These are phyloP conservation scores for Cotesia typhae DNA, from an alignment of 1,140 invertebrate species.

Conservation along the genomic window DNA sequence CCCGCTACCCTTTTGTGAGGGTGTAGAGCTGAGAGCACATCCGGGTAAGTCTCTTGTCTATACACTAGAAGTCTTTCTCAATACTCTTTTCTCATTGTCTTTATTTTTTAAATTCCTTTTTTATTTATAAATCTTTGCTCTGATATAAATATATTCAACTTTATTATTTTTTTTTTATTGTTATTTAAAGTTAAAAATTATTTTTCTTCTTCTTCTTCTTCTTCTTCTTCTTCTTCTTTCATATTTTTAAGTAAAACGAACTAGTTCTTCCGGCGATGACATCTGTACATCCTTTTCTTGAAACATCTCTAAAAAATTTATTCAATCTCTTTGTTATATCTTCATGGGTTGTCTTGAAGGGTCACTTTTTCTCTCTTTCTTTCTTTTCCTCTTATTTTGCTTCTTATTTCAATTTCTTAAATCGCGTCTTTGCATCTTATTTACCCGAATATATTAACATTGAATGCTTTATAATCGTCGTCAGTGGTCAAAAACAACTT, in stretches of 20 bases:
- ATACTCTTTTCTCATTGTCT: slow-evolving; percentile 8
- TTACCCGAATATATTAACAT: slow-evolving; percentile 34
- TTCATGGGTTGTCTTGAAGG: not conserved
- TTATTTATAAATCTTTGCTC: slow-evolving; percentile 18
- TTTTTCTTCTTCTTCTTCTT: slow-evolving; percentile 6
- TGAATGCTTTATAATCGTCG: slow-evolving; percentile 34
- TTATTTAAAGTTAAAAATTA: not conserved
- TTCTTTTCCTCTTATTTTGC: not conserved
- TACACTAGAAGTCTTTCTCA: slow-evolving; percentile 14
- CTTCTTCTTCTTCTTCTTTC: slow-evolving; percentile 12
- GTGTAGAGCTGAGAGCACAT: slow-evolving; percentile 35
- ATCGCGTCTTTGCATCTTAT: slow-evolving; percentile 27
- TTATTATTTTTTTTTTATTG: slow-evolving; percentile 22
- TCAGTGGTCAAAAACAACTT: slow-evolving; percentile 20
- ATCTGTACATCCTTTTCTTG: not conserved
- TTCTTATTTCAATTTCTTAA: not conserved
- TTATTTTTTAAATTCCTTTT: slow-evolving; percentile 7
- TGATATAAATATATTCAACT: slow-evolving; percentile 1
- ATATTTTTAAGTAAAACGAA: not conserved
- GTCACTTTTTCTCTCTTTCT: slow-evolving; percentile 1
- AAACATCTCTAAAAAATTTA: not conserved
- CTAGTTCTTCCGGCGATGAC: no score
- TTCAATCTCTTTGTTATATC: slow-evolving; percentile 12
- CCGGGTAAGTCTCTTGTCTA: slow-evolving; percentile 32
- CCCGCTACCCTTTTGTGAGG: slow-evolving; percentile 35